Base-by-base conservation (phyloP, 2,888 invertebrate species). In the Timandra comae region DNA sequence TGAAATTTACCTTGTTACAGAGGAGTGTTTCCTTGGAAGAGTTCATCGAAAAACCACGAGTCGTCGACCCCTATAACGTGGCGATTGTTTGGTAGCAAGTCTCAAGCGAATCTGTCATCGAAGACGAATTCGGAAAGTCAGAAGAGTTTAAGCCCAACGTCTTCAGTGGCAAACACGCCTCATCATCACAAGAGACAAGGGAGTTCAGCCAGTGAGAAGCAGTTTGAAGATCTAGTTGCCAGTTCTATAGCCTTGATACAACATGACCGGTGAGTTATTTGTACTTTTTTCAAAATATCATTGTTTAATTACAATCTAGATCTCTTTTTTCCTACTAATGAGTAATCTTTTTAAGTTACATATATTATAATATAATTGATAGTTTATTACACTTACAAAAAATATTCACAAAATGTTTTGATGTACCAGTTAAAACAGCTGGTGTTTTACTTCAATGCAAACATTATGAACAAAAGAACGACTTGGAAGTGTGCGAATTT, bases 171-270 rank as follows among this genome's bases (percentile, higher is more conserved):
- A 1, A 72, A 78, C 45, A 78, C 89, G 29, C 80, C 82, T 3
- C 69, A 79, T 28, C 80, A 78, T 42, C 82, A 81, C 50, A 75
- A 68, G 53, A 56, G 84, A 35, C 84, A 86, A 47, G 84, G 78
- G 4, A 86, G 86, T 35, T 84, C 86, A 0, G 81, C 86, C 12
- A 86, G 86, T 44, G 86, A 85, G 60, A 86, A 86, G 57, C 86
- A 86, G 62, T 86, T 86, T 46, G 87, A 88, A 40, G 88, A 88
- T 55, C 81, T 89, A 12, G 88, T 91, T 8, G 91, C 91, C 24
- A 91, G 92, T 52, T 92, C 91, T 13, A 88, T 91, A 32, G 92
- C 92, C 7, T 75, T 92, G 33, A 92, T 93, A 52, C 91, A 91
- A 56, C 89, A 91, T 69, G 89, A 90, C 52, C 81, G 89, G 89